A percentile compares a stretch with the other conserved stretches of the same genome.
These are phyloP conservation scores for Mobula birostris DNA, from an alignment of 2,113 vertebrate species.

Conservation along the genomic window DNA sequence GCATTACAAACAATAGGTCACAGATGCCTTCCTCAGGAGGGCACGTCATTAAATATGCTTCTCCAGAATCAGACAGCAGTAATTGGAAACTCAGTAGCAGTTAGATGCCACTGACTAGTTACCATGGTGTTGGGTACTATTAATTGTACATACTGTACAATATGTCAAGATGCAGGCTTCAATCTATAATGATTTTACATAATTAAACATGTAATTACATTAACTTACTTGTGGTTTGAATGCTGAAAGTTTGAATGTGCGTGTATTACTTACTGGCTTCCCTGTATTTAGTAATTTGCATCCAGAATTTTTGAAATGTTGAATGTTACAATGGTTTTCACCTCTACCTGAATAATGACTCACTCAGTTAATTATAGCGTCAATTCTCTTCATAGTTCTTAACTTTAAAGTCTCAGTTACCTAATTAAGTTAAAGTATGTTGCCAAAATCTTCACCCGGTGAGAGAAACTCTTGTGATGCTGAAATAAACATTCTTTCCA, in stretches of 20 bases:
- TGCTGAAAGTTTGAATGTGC: background rate
- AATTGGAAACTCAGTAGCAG: constrained; percentile 30
- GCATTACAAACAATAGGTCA: constrained; percentile 33
- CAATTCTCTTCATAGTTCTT: background rate
- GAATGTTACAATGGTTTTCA: background rate
- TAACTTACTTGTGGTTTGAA: background rate
- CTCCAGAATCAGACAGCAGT: constrained; percentile 13
- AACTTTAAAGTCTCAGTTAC: background rate
- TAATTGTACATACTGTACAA: background rate
- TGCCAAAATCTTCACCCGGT: background rate
- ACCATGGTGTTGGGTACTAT: background rate
- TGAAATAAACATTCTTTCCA: too few species aligned
- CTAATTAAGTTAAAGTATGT: background rate
- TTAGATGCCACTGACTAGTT: background rate
- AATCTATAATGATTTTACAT: background rate
- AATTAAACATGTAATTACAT: constrained; percentile 14
- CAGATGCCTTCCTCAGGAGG: constrained; percentile 24
- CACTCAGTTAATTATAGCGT: background rate
- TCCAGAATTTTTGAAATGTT: constrained; percentile 18
- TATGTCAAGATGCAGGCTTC: constrained; percentile 19
- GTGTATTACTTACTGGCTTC: background rate
- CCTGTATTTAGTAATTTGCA: background rate
- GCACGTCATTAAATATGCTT: constrained; percentile 31
- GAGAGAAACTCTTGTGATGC: background rate
- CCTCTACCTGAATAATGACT: background rate